Evolutionary conservation across 2,113 vertebrate genomes (phyloP).

Genomic region (Ovis canadensis): DNA sequence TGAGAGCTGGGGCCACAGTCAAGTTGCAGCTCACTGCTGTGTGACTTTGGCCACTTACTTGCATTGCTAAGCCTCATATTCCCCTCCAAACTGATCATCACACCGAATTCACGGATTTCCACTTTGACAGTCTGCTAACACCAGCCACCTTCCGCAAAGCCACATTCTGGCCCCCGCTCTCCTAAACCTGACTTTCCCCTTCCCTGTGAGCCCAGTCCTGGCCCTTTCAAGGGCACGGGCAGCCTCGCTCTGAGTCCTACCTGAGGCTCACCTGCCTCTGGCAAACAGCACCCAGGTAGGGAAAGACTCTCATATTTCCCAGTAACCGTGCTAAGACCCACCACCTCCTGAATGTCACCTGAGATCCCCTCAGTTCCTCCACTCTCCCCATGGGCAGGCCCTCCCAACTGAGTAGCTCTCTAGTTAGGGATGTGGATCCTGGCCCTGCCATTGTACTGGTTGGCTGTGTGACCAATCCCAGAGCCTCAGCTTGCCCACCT

Average conservation of each 20-base stretch:
- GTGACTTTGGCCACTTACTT: background rate
- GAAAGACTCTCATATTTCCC: background rate
- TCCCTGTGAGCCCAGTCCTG: too few species aligned
- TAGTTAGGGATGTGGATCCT: background rate
- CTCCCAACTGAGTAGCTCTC: too few species aligned
- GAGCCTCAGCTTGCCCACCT: background rate
- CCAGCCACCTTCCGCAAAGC: background rate
- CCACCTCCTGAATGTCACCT: background rate
- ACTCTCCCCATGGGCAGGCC: background rate
- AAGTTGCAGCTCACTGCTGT: background rate
- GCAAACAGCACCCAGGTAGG: background rate
- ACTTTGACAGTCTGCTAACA: background rate
- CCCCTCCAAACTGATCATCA: background rate
- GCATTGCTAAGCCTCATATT: background rate
- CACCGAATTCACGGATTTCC: background rate
- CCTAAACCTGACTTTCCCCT: background rate
- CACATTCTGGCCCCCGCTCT: background rate
- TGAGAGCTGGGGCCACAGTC: background rate
- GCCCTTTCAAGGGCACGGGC: rapidly evolving
- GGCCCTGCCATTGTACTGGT: background rate
- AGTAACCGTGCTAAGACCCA: too few species aligned
- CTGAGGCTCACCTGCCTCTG: background rate
- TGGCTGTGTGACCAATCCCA: rapidly evolving
- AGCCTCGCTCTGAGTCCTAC: background rate
- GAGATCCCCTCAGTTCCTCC: background rate